Evolutionary conservation across 1,140 invertebrate genomes (phyloP).

Genomic region (Teleopsis dalmanni): DNA sequence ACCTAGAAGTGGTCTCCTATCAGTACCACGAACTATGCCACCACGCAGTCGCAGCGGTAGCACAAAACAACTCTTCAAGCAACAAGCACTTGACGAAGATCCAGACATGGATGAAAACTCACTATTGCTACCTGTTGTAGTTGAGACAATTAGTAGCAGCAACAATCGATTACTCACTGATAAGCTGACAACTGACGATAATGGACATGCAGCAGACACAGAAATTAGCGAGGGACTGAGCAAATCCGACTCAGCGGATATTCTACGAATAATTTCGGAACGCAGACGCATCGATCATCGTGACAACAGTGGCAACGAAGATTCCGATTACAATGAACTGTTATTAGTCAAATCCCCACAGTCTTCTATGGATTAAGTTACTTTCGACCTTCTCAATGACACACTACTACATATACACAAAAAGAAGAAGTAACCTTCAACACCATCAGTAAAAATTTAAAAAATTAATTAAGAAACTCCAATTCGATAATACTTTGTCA

Average conservation of each 20-base stretch:
- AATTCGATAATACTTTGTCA: too few relatives aligned
- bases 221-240: conserved; percentile 7
- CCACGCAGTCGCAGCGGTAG: conserved; percentile 42
- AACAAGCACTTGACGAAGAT: conserved; percentile 42
- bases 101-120: conserved; percentile 38
- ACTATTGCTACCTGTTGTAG: conserved; percentile 25
- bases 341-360: conserved; percentile 40
- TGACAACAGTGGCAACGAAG: conserved; percentile 32
- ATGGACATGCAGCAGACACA: background rate
- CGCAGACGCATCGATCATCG: conserved; percentile 38
- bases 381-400: conserved; percentile 26
- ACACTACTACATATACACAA: too few relatives aligned
- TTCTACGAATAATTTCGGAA: conserved; percentile 41
- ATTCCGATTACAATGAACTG: conserved; percentile 41
- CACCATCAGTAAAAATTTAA: too few relatives aligned
- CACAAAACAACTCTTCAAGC: conserved; percentile 43
- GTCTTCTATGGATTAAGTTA: conserved; percentile 32
- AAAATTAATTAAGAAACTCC: too few relatives aligned
- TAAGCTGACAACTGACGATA: background rate
- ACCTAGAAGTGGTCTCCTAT: conserved; percentile 25
- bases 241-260: conserved; percentile 41
- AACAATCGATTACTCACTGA: background rate
- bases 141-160: conserved; percentile 11
- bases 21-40: conserved; percentile 40
- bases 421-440: too few relatives aligned